Conservation (phyloP, 2,113 vertebrate genomes). For the Pontoporia blainvillei region DNA sequence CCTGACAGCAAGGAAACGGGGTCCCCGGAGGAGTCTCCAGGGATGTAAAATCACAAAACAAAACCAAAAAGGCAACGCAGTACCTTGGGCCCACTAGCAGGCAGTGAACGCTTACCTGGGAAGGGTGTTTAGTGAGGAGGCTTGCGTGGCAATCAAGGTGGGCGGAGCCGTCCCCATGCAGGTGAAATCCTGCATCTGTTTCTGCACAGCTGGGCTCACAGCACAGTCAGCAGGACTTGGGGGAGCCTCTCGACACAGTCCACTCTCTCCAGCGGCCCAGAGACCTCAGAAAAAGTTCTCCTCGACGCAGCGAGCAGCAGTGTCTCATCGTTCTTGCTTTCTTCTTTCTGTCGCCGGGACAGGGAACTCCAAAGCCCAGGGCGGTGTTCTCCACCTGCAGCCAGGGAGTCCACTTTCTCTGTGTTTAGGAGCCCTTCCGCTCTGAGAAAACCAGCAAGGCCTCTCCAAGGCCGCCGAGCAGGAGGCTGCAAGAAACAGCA, state of each 20-base stretch:
- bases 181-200: conserved; percentile 12
- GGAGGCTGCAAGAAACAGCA: conserved; percentile 84
- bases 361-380: not conserved
- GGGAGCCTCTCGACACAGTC: not conserved
- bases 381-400: not conserved
- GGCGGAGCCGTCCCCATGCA: not conserved
- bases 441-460: conserved; percentile 88
- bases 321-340: not conserved
- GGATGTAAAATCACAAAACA: not conserved
- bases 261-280: not conserved
- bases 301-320: not conserved
- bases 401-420: not conserved
- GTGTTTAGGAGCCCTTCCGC: conserved; percentile 73
- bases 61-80: not conserved
- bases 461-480: conserved; percentile 87
- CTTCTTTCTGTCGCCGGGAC: not conserved
- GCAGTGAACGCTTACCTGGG: not conserved
- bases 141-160: not conserved
- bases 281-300: not conserved
- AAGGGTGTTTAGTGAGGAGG: not conserved
- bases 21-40: not conserved
- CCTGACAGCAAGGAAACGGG: not conserved
- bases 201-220: not conserved
- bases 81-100: not conserved
- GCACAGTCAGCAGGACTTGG: rapidly evolving